Evolutionary conservation across 2,113 vertebrate species (phyloP), one percentile per base, ranked within the genome.

Genomic region (Ctenomys sociabilis): DNA sequence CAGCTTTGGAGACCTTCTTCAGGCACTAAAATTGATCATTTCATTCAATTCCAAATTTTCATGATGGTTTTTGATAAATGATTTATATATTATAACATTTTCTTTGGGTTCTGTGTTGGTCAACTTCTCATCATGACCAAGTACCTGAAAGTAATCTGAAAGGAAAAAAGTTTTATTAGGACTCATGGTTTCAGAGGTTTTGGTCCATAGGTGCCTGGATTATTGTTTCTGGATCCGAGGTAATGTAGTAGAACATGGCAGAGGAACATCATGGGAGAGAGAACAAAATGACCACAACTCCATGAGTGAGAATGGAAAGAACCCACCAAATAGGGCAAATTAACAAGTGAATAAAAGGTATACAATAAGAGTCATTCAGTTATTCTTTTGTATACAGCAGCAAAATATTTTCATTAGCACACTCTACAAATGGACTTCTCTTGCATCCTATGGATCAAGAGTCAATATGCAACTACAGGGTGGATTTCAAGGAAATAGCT

Each of bases 21-120:
- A 80, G 66, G 28, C 61, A 90, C 37, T 70, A 82, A 45, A 45
- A 72, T 59, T 52, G 88, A 61, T 75, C 54, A 84, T 87, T 92
- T 82, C 1, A 91, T 91, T 75, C 28, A 30, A 72, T 96, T 90
- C 54, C 5, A 90, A 84, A 59, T 87, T 83, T 90, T 78, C 26
- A 83, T 24, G 66, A 1, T 75, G 73, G 4, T 72, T 86, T 94
- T 87, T 90, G 32, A 78, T 78, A 63, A 90, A 68, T 87, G 77
- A 57, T 12, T 92, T 64, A 66, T 63, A 14, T 83, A 30, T 43
- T 35, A 63, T 63, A n/a, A 28, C 28, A 12, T 81, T 85, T 90
- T 83, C 49, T 52, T n/a, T 73, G 72, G 57, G 10, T 77, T 77
- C 40, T 77, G 43, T 43, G 40, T 45, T 77, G 43, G 40, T 45